phyloP scores from a whole-genome alignment of 2,113 vertebrate species.

The Strix aluco region DNA sequence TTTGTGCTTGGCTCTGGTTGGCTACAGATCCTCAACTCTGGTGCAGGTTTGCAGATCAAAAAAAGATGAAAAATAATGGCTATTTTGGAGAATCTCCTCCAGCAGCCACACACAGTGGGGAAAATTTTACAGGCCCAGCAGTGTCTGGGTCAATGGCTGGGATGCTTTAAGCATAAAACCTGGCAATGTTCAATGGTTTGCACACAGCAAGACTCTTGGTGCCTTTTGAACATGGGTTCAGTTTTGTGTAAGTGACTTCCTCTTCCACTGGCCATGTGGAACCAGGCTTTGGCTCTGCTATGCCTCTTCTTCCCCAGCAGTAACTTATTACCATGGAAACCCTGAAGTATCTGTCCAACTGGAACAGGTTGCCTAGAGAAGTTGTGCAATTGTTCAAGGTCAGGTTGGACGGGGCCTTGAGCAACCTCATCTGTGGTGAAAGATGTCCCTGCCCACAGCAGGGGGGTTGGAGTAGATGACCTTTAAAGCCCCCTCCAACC shows the following conservation, averaged over 20 bases:
- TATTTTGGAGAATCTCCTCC: neutral
- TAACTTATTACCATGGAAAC: neutral
- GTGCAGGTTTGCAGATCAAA: neutral
- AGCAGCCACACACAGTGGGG: neutral
- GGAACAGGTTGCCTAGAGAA: neutral
- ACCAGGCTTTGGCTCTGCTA: neutral
- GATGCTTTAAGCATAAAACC: neutral
- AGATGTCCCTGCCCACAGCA: neutral
- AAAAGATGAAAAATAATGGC: neutral
- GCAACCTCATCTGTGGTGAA: neutral
- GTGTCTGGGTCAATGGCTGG: neutral
- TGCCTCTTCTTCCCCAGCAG: neutral
- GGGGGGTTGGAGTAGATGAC: neutral
- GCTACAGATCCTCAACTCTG: neutral
- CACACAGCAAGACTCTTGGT: neutral
- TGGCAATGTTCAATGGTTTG: neutral
- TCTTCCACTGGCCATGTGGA: neutral
- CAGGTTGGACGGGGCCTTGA: no score
- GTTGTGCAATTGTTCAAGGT: no score
- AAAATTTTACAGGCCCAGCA: neutral
- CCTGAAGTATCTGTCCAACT: neutral
- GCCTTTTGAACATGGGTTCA: neutral
- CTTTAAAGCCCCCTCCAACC: neutral
- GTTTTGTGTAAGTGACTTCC: neutral
- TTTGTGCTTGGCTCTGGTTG: neutral